These are phyloP conservation scores for Grapholita molesta DNA, from an alignment of 1,140 invertebrate genomes.

Conservation along the genomic window DNA sequence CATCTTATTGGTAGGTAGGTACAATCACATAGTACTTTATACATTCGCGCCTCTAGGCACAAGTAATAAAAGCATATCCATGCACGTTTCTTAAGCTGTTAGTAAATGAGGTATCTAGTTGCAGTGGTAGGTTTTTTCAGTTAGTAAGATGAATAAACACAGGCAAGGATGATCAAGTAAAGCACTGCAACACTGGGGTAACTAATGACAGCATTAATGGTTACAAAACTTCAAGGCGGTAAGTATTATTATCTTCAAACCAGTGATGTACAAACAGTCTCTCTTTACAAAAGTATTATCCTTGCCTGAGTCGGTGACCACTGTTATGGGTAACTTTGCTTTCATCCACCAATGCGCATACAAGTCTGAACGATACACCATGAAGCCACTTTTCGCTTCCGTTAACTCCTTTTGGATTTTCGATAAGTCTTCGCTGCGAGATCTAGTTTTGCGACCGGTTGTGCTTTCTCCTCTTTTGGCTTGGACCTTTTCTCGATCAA, in stretches of 20 bases:
- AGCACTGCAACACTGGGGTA: slow-evolving; percentile 74
- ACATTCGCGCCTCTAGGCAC: slow-evolving; percentile 9
- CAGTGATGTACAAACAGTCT: slow-evolving; percentile 74
- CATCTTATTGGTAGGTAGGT: background rate
- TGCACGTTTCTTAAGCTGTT: slow-evolving; percentile 62
- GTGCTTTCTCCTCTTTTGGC: slow-evolving; percentile 30
- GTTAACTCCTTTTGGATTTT: slow-evolving; percentile 64
- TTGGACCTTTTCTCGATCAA: slow-evolving; percentile 43
- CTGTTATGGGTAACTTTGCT: slow-evolving; percentile 85
- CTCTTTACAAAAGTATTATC: slow-evolving; percentile 78
- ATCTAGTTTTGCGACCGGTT: slow-evolving; percentile 51
- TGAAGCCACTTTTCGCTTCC: slow-evolving; percentile 54
- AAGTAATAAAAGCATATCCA: slow-evolving; percentile 56
- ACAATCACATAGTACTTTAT: background rate
- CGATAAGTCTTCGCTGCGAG: slow-evolving; percentile 70
- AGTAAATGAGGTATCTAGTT: slow-evolving; percentile 62
- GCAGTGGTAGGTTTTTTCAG: slow-evolving; percentile 57
- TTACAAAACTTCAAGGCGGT: slow-evolving; percentile 67
- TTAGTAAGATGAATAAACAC: slow-evolving; percentile 77
- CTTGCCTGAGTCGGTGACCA: slow-evolving; percentile 82
- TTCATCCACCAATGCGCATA: slow-evolving; percentile 96
- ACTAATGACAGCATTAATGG: slow-evolving; percentile 71
- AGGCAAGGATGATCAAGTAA: slow-evolving; percentile 80
- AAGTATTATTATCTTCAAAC: slow-evolving; percentile 64
- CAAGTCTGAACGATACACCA: slow-evolving; percentile 87